Percentiles rank a stretch among this genome's conserved stretches.
phyloP scores from a whole-genome alignment of 2,888 invertebrate species.

The Mystacides longicornis region DNA sequence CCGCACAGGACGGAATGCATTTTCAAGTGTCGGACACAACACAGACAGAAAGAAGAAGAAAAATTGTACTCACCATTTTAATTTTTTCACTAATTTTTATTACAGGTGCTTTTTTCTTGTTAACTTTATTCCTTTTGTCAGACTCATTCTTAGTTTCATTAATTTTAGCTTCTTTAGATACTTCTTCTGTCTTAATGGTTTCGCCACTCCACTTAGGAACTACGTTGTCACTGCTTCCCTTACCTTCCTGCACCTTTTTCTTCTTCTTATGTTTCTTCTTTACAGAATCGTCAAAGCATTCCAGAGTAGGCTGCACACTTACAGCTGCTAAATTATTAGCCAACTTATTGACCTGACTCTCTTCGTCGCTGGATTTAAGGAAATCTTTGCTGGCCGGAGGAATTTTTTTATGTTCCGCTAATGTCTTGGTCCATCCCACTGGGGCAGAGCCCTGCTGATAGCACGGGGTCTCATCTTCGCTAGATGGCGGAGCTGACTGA shows the following conservation, averaged over 20 bases:
- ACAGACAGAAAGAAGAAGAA: not conserved
- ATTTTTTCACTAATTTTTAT: conserved; percentile 23
- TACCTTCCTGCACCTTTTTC: conserved; percentile 29
- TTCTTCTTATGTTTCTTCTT: conserved; percentile 32
- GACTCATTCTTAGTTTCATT: conserved; percentile 3
- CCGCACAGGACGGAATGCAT: too few relatives aligned
- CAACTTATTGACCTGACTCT: conserved; percentile 28
- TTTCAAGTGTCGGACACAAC: too few relatives aligned
- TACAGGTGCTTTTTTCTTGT: not conserved
- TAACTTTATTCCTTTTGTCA: conserved; percentile 7
- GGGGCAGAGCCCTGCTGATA: conserved; percentile 45
- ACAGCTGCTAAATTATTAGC: conserved; percentile 31
- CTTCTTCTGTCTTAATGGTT: conserved; percentile 14
- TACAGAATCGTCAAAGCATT: conserved; percentile 41
- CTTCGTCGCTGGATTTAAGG: conserved; percentile 28
- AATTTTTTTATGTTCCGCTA: conserved; percentile 32
- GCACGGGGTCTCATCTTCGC: conserved; percentile 46
- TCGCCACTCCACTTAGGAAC: conserved; percentile 17
- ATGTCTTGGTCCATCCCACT: conserved; percentile 41
- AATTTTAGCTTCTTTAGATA: not conserved
- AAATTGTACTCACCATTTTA: conserved; percentile 26
- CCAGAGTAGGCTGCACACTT: conserved; percentile 38
- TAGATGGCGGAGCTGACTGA: conserved; percentile 37
- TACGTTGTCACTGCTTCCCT: not conserved
- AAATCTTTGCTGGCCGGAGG: conserved; percentile 8